Conservation (phyloP, 2,797 vertebrate species). For the Avahi laniger region DNA sequence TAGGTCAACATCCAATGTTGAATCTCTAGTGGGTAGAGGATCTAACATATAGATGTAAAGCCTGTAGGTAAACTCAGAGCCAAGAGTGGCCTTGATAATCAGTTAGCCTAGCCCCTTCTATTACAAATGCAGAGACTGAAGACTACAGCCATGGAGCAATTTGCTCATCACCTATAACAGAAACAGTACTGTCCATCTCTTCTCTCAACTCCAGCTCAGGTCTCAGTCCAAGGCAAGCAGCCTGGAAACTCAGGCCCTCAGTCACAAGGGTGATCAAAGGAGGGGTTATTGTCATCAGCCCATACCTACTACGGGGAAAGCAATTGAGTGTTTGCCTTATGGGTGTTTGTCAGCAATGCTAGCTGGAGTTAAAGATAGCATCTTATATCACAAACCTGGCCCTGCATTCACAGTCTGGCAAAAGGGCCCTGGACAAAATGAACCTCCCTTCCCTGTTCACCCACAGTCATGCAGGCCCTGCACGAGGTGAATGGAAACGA, state of each 20-base stretch:
- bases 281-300: background rate
- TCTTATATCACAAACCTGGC: background rate
- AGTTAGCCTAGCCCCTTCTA: background rate
- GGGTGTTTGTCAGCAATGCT: background rate
- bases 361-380: background rate
- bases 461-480: slow-evolving; percentile 36
- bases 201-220: background rate
- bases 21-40: background rate
- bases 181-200: background rate
- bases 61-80: background rate
- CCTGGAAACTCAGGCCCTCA: background rate
- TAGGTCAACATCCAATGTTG: background rate
- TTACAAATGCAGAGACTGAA: background rate
- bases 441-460: slow-evolving; percentile 41
- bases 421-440: background rate
- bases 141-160: background rate
- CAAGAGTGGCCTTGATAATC: background rate
- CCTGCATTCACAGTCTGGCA: background rate
- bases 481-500: slow-evolving; percentile 50
- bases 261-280: background rate
- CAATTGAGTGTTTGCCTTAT: background rate
- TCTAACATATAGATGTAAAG: background rate
- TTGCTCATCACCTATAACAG: background rate
- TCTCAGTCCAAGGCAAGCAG: background rate
- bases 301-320: background rate